phyloP scores from a whole-genome alignment of 2,797 vertebrate species.

The Cossypha niveicapilla region DNA sequence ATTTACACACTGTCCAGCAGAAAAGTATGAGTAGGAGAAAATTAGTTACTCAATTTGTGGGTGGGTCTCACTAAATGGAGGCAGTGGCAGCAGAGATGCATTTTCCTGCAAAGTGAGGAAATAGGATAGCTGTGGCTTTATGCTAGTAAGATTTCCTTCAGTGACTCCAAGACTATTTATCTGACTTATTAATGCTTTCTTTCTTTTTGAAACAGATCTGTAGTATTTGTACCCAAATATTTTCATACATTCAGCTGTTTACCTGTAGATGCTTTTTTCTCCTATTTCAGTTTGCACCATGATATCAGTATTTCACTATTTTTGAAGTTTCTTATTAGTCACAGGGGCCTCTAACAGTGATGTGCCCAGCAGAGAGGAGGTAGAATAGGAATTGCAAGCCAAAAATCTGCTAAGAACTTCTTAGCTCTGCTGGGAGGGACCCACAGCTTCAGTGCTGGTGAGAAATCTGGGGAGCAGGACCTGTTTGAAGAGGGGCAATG shows the following conservation, averaged over 20 bases:
- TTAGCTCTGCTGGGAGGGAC: background rate
- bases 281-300: background rate
- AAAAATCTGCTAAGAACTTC: background rate
- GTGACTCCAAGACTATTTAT: background rate
- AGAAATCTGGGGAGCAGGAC: background rate
- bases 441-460: background rate
- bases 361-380: background rate
- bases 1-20: background rate
- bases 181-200: background rate
- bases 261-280: background rate
- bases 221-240: background rate
- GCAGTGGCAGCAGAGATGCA: background rate
- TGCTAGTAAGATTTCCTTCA: background rate
- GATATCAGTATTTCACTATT: background rate
- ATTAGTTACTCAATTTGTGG: background rate
- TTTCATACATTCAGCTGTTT: background rate
- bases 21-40: background rate
- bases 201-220: background rate
- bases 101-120: background rate
- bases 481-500: accelerated
- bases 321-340: background rate
- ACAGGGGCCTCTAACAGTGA: background rate
- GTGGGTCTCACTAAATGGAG: background rate
- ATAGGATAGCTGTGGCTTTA: background rate
- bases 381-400: background rate